Evolutionary conservation across 1,140 invertebrate species (phyloP), one percentile per base, ranked within the genome.

Genomic region (Argopecten irradians): DNA sequence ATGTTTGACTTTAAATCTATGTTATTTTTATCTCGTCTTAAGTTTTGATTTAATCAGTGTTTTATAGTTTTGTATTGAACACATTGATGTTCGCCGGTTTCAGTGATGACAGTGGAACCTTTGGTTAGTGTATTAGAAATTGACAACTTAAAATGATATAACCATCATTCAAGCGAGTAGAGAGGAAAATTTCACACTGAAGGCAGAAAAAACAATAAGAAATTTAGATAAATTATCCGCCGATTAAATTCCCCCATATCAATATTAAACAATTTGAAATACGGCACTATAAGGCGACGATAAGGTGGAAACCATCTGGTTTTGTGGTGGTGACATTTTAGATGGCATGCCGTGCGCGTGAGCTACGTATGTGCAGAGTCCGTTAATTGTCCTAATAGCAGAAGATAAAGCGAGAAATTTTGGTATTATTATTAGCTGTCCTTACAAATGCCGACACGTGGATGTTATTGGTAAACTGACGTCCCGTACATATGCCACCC

Each of bases 191-290:
- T n/a, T n/a, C n/a, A n/a, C n/a, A 19, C 43, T 71, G 8, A 11
- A 71, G 55, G 55, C n/a, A 28, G 14, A 19, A 71, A 28, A 28
- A 71, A 28, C 22, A 28, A 71, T 16, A 28, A 71, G 0, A 71
- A 71, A 28, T 71, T 28, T 8, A 8, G 55, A n/a, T 28, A 11
- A n/a, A 71, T 71, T 71, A 71, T 71, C 55, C 28, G n/a, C 1
- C 55, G 55, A 71, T 71, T 71, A 71, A 71, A 71, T 71, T 71
- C 55, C 55, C 22, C 55, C 55, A 28, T 71, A 71, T 71, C n/a
- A 71, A 71, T 71, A 71, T 71, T 71, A 71, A 71, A 71, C 55
- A 71, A 71, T 71, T 71, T 71, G 55, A 28, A 71, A 71, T 71
- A 71, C 55, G 55, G 55, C 55, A n/a, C 55, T 71, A 2, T 8